Evolutionary conservation across 2,797 vertebrate species (phyloP).

Genomic region (Poeciliopsis gracilis): DNA sequence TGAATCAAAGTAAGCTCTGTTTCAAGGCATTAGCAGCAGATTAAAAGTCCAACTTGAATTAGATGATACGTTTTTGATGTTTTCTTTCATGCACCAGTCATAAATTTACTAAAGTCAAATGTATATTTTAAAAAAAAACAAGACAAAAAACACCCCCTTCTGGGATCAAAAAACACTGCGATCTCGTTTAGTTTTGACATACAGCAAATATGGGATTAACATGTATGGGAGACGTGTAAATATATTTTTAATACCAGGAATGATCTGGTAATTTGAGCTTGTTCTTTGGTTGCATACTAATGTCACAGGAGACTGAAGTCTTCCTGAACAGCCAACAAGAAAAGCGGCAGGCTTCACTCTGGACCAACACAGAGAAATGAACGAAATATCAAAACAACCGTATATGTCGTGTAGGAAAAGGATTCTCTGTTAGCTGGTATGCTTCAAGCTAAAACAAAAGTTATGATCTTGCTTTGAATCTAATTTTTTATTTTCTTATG

Average conservation of each 20-base stretch:
- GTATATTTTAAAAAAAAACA: neutral
- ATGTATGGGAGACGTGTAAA: too few relatives aligned
- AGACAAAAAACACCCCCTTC: neutral
- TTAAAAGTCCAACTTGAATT: slow-evolving; percentile 44
- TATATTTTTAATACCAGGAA: neutral
- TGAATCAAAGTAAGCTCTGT: slow-evolving; percentile 69
- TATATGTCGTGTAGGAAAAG: neutral
- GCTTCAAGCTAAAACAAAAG: neutral
- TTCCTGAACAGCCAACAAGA: neutral
- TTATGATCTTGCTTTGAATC: neutral
- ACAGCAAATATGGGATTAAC: neutral
- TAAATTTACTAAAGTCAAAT: slow-evolving; percentile 1
- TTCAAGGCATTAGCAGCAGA: slow-evolving; percentile 34
- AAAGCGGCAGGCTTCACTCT: neutral
- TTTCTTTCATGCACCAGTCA: slow-evolving; percentile 4
- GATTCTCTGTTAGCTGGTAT: neutral
- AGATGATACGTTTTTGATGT: slow-evolving; percentile 24
- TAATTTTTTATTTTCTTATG: neutral
- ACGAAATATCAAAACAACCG: neutral
- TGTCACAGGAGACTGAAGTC: neutral
- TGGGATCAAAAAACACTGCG: neutral
- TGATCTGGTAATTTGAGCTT: neutral
- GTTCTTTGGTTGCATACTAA: neutral
- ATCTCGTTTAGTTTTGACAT: slow-evolving; percentile 9
- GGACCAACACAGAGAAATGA: neutral